Base-by-base conservation (phyloP, 1,140 invertebrate species). In the Zelostemma sp. region DNA sequence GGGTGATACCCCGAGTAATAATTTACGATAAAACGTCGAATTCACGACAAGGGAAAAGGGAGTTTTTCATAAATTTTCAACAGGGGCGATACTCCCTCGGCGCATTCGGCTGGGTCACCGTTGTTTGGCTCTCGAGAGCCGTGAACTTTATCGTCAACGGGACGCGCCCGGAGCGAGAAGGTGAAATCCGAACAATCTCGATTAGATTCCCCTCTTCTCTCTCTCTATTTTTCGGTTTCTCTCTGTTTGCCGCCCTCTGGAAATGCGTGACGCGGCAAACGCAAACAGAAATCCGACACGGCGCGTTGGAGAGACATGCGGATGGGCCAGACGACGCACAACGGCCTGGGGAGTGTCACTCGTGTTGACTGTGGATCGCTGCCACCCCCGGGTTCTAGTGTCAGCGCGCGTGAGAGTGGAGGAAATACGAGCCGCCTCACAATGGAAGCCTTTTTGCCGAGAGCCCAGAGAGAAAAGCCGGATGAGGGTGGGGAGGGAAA, bases 281-380 rank as follows among this genome's bases (percentile, higher is more conserved):
- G 76, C 77, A 80, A 80, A 80, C 78, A 79, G 78, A 80, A 80
- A 79, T 76, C 78, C 74, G 76, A 80, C 78, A 74, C 78, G 73
- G 65, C 68, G 68, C 9, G 56, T 48, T 25, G 46, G 56, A 69
- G 67, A 65, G 71, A 72, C 70, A 66, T 69, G 33, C 62, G 43
- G 56, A 60, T 35, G 73, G 75, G 72, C 59, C 73, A 72, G 69
- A 67, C 50, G 54, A 58, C 35, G n/a, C n/a, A 21, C 53, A 38
- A 40, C 54, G 67, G 40, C 38, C 33, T 25, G 58, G 57, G 56
- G 51, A 54, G 73, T 68, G 73, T 75, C 74, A 72, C 69, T 79
- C 72, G 74, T 70, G 76, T 80, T 76, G 78, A 77, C 75, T 78
- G 74, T 70, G 71, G 64, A 79, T 75, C 68, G 70, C 69, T 67